Evolutionary conservation across 2,113 vertebrate species (phyloP).

Genomic region (Cathartes aura): DNA sequence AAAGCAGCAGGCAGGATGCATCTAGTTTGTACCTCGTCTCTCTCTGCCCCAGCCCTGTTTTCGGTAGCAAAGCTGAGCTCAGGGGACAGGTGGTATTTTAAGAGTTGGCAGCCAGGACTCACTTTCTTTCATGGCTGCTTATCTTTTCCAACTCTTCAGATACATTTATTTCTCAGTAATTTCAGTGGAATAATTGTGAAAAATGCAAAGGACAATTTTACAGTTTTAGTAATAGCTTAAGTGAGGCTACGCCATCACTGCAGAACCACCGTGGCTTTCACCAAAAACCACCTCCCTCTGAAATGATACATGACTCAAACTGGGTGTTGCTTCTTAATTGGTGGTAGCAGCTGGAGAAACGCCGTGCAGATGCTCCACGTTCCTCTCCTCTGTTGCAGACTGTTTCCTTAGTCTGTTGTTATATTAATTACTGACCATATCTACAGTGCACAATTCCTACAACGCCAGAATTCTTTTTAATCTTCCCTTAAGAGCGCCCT

Average conservation of each 20-base stretch:
- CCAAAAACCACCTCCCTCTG: neutral
- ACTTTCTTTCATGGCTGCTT: neutral
- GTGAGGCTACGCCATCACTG: neutral
- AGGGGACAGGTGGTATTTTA: neutral
- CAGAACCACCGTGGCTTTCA: rapidly evolving
- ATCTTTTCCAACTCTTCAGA: neutral
- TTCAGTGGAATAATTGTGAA: neutral
- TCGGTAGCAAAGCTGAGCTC: neutral
- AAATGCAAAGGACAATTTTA: neutral
- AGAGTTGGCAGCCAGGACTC: neutral
- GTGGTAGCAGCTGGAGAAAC: neutral
- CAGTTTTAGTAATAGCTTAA: neutral
- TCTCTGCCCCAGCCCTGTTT: neutral
- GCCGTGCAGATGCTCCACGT: neutral
- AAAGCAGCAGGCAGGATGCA: neutral
- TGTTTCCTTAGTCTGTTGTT: neutral
- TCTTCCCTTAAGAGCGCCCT: neutral
- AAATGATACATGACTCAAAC: rapidly evolving
- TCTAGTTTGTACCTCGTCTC: neutral
- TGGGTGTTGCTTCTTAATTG: neutral
- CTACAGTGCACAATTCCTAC: neutral
- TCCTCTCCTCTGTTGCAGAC: neutral
- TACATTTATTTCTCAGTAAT: neutral
- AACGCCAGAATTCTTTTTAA: neutral
- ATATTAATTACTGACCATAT: neutral